A percentile compares a stretch with the other conserved stretches of the same genome.
Evolutionary conservation across 2,888 invertebrate species (phyloP).

Genomic region (Agrochola macilenta): DNA sequence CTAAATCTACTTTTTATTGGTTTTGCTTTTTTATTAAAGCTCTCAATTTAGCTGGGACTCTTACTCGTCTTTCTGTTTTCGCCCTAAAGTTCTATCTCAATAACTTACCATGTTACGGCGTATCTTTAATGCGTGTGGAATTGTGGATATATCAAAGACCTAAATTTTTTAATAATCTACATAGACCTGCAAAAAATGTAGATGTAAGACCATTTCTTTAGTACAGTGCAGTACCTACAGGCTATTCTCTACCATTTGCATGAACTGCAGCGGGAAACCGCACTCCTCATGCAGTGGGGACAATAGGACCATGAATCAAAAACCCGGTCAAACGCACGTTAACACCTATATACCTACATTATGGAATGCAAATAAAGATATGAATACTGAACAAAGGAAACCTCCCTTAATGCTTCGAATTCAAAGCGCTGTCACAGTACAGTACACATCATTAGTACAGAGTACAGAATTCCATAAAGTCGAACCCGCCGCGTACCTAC

Average conservation of each 20-base stretch:
- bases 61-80: neutral
- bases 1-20: neutral
- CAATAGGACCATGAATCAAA: neutral
- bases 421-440: too few relatives aligned
- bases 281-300: too few relatives aligned
- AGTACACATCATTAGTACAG: too few relatives aligned
- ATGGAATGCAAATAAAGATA: too few relatives aligned
- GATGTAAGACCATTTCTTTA: neutral
- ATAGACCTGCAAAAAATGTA: neutral
- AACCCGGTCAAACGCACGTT: too few relatives aligned
- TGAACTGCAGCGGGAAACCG: neutral
- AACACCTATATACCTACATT: too few relatives aligned
- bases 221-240: too few relatives aligned
- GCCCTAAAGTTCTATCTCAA: slow-evolving; percentile 4
- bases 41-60: neutral
- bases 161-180: neutral
- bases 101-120: neutral
- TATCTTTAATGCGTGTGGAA: neutral
- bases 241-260: too few relatives aligned
- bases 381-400: too few relatives aligned
- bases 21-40: neutral
- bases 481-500: too few relatives aligned
- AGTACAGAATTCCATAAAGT: too few relatives aligned
- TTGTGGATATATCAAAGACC: neutral
- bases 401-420: too few relatives aligned